These are phyloP conservation scores for Drosophila mercatorum DNA, from an alignment of 2,888 invertebrate genomes.

Conservation along the genomic window DNA sequence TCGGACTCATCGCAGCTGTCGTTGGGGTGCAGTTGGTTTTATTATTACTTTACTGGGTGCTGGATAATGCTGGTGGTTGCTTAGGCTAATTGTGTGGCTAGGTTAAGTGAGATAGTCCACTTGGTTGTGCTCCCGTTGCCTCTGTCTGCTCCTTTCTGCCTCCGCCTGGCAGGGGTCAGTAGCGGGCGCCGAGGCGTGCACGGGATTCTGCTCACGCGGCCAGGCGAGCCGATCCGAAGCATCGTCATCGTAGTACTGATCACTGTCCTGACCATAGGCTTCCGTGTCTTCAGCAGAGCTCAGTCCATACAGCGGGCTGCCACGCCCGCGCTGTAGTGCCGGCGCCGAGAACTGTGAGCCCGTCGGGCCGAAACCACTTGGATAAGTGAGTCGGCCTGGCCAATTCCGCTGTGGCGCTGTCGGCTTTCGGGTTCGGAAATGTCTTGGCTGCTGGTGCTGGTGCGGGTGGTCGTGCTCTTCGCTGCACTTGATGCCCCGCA, in stretches of 20 bases:
- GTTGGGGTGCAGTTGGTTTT: constrained; percentile 43
- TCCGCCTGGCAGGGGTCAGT: constrained; percentile 62
- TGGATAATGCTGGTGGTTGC: constrained; percentile 9
- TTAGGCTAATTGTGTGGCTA: constrained; percentile 40
- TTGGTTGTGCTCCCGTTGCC: constrained; percentile 13
- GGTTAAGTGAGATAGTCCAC: constrained; percentile 54
- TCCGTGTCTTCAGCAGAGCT: constrained; percentile 46
- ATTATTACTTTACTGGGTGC: constrained; percentile 61
- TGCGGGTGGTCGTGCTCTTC: constrained; percentile 39
- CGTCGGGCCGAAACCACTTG: neutral
- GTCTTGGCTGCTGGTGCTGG: constrained; percentile 9
- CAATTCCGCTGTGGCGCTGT: constrained; percentile 21
- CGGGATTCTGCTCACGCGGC: constrained; percentile 27
- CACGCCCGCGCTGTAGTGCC: neutral
- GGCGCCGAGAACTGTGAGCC: neutral
- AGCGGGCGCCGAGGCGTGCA: constrained; percentile 5
- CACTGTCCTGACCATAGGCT: constrained; percentile 34
- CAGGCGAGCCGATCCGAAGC: constrained; percentile 17
- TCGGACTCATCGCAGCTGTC: constrained; percentile 10
- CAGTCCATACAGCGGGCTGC: constrained; percentile 10
- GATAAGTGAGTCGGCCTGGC: constrained; percentile 11
- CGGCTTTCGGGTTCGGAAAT: constrained; percentile 3
- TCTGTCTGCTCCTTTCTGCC: constrained; percentile 9
- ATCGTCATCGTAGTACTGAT: constrained; percentile 48
- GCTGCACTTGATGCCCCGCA: constrained; percentile 62